Base-by-base conservation (phyloP, 2,888 invertebrate genomes). In the Tortrix viridana region DNA sequence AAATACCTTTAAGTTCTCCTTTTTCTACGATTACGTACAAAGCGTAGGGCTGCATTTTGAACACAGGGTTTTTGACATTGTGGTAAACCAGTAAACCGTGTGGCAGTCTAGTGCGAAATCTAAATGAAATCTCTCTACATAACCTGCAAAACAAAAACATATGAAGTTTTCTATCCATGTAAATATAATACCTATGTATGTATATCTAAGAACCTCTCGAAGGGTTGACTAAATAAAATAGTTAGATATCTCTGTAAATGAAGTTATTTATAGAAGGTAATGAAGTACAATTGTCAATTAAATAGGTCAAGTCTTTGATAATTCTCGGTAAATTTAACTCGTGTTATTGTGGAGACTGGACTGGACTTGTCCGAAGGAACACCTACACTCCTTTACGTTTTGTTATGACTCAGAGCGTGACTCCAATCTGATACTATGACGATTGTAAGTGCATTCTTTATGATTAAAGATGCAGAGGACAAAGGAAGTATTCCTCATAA, bases 11-110 rank as follows among this genome's bases (percentile, higher is more conserved):
- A 18, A 98, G 89, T 86, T 97, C 97, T 18, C 97, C 98, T 81
- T 97, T 97, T 82, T 97, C 97, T 20, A 98, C 96, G 77, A 97
- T 97, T 41, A 98, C 96, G 82, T 98, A 98, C 19, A 98, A 90
- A 50, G 98, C 98, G 79, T 98, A 98, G 0, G 97, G 97, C 74
- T 97, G 96, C 81, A 97, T 94, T 76, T 95, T 94, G 65, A 96
- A 95, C 57, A 95, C 94, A 5, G 97, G 97, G 81, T 97, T 96
- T 84, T 97, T 97, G 22, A 97, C 97, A 80, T 97, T 97, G 84
- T 98, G 97, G 82, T 97, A 98, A 12, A 97, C 97, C 55, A 98
- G 89, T 6, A 98, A 92, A 2, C 97, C 97, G 79, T 98, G 97
- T 0, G 98, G 97, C 48, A 97, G 91, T 75, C 97, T 94, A 22